These are phyloP conservation scores for Tenebrosternarchus preto DNA, from an alignment of 2,113 vertebrate genomes.

Conservation along the genomic window DNA sequence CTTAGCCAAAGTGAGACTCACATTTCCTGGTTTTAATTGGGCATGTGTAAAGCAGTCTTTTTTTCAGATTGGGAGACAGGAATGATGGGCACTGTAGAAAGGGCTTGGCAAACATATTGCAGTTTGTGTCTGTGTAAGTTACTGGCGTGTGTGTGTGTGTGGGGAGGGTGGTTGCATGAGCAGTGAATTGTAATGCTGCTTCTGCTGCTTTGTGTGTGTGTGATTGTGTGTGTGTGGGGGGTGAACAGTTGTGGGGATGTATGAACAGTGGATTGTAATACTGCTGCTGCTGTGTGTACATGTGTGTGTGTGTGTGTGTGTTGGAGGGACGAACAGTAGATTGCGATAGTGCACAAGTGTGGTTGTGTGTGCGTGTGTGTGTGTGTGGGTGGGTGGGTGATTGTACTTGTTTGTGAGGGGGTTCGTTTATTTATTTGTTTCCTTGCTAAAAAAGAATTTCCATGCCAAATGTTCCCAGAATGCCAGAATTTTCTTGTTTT, in stretches of 20 bases:
- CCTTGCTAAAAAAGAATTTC: background rate
- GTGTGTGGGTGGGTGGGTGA: no score
- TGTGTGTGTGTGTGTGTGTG: no score
- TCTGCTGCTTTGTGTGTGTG: no score
- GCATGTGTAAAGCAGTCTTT: background rate
- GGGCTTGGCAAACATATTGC: conserved; percentile 8
- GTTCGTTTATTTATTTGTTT: background rate
- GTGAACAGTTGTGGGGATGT: no score
- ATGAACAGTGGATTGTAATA: no score
- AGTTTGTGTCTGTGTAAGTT: background rate
- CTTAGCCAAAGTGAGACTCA: conserved; percentile 42
- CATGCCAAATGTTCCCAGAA: background rate
- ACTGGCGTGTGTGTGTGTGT: background rate
- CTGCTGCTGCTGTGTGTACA: no score
- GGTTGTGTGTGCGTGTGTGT: no score
- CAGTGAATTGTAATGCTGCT: no score
- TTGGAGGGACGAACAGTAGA: no score
- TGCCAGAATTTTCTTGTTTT: background rate
- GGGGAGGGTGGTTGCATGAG: background rate
- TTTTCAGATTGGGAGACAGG: background rate
- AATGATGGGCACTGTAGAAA: background rate
- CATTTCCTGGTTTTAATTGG: conserved; percentile 47
- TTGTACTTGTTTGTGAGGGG: no score
- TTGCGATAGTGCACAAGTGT: no score
- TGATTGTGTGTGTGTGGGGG: no score